Conservation (phyloP, 37 sponge, comb jelly and placozoan species). For the Lycopodina hypogea region DNA sequence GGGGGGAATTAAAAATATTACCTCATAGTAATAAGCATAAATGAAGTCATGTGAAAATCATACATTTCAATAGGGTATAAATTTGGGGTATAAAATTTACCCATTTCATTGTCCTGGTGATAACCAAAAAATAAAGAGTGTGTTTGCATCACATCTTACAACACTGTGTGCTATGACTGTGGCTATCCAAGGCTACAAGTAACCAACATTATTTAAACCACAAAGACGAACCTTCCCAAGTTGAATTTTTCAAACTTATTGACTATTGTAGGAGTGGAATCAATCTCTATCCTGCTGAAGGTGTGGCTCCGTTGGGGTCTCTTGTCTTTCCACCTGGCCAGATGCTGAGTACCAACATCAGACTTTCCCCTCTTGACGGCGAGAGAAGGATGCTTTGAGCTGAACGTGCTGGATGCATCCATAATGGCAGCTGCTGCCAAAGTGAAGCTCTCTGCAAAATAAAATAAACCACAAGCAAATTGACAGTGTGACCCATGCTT, state of each 20-base stretch:
- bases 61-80: no score
- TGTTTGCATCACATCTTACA: no score
- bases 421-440: conserved; percentile 68
- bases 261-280: conserved; percentile 58
- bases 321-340: background rate
- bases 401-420: conserved; percentile 57
- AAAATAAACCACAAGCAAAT: conserved; percentile 5
- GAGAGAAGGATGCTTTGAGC: conserved; percentile 11
- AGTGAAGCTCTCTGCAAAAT: conserved; percentile 31
- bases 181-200: no score
- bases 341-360: background rate
- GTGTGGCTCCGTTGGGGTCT: conserved; percentile 9
- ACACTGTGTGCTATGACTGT: background rate
- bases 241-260: conserved; percentile 29
- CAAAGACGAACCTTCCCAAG: conserved; percentile 2
- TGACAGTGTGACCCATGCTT: background rate
- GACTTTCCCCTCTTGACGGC: background rate
- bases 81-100: no score
- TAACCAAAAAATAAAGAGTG: background rate
- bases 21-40: no score
- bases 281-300: conserved; percentile 47
- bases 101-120: background rate
- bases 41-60: no score
- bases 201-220: no score
- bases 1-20: no score